A percentile compares a stretch with the other conserved stretches of the same genome.
Evolutionary conservation across 2,797 vertebrate species (phyloP).

Genomic region (Sebastes taczanowskii): DNA sequence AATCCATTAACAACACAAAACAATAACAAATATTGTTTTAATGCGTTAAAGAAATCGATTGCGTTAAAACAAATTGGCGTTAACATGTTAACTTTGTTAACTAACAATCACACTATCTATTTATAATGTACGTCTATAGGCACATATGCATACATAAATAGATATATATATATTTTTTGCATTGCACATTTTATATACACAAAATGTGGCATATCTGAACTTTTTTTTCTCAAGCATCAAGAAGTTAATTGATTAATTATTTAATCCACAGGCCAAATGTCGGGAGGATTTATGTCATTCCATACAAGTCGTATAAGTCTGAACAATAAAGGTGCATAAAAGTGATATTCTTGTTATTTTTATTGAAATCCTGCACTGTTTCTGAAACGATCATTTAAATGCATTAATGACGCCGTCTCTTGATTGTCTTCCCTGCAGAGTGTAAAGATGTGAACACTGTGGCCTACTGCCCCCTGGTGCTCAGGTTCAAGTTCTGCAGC

Average conservation of each 20-base stretch:
- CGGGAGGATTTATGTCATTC: constrained; percentile 11
- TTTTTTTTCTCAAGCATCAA: constrained; percentile 1
- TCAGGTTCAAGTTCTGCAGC: constrained; percentile 99
- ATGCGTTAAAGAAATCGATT: too few relatives aligned
- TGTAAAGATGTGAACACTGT: constrained; percentile 99
- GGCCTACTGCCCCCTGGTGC: constrained; percentile 99
- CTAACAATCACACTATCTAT: background rate
- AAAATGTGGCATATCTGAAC: constrained; percentile 12
- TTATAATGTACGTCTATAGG: background rate
- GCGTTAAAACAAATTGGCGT: too few relatives aligned
- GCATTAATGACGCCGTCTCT: background rate
- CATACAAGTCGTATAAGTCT: constrained; percentile 2
- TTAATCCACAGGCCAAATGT: constrained; percentile 23
- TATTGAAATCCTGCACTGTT: constrained; percentile 1
- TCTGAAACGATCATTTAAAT: background rate
- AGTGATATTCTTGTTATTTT: constrained; percentile 9
- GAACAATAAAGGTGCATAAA: constrained; percentile 8
- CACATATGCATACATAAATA: background rate
- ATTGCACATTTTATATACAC: background rate
- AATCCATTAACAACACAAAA: too few relatives aligned
- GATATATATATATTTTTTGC: background rate
- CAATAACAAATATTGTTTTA: too few relatives aligned
- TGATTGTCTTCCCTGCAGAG: constrained; percentile 75
- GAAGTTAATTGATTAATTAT: background rate
- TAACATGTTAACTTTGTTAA: too few relatives aligned